Evolutionary conservation across 1,140 invertebrate genomes (phyloP).

Genomic region (Hycleus cichorii): DNA sequence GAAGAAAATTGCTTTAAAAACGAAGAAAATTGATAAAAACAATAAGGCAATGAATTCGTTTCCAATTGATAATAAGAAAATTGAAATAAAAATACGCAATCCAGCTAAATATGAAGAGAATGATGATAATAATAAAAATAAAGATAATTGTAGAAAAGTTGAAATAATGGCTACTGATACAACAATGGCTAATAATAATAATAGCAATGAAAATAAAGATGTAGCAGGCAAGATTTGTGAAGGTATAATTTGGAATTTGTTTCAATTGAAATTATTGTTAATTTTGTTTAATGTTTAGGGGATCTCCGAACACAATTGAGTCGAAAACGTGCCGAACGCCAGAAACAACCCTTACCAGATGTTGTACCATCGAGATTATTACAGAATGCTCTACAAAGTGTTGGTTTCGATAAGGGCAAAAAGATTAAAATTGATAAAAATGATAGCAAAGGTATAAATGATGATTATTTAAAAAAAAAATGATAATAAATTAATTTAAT

Average conservation of each 20-base stretch:
- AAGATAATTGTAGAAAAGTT: conserved; percentile 11
- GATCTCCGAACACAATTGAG: conserved; percentile 39
- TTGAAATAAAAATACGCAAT: conserved; percentile 38
- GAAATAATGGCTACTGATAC: conserved; percentile 18
- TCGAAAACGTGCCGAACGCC: conserved; percentile 37
- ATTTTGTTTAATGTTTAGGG: conserved; percentile 20
- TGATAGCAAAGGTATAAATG: conserved; percentile 30
- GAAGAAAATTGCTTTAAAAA: background rate
- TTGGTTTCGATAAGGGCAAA: conserved; percentile 32
- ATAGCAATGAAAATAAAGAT: conserved; percentile 15
- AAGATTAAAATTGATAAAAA: conserved; percentile 32
- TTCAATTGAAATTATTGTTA: background rate
- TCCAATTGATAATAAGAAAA: conserved; percentile 27
- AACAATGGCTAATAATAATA: conserved; percentile 18
- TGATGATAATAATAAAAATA: conserved; percentile 8
- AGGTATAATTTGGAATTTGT: conserved; percentile 19
- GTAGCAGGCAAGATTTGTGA: conserved; percentile 22
- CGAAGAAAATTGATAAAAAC: conserved; percentile 13
- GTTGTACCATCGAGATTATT: conserved; percentile 33
- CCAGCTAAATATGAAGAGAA: conserved; percentile 32
- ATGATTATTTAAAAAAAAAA: conserved; percentile 1
- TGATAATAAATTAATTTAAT: background rate
- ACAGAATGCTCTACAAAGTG: conserved; percentile 38
- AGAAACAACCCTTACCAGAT: conserved; percentile 25
- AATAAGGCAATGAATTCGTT: conserved; percentile 6